Evolutionary conservation across 2,113 vertebrate species (phyloP), one percentile per base, ranked within the genome.

Genomic region (Menura novaehollandiae): DNA sequence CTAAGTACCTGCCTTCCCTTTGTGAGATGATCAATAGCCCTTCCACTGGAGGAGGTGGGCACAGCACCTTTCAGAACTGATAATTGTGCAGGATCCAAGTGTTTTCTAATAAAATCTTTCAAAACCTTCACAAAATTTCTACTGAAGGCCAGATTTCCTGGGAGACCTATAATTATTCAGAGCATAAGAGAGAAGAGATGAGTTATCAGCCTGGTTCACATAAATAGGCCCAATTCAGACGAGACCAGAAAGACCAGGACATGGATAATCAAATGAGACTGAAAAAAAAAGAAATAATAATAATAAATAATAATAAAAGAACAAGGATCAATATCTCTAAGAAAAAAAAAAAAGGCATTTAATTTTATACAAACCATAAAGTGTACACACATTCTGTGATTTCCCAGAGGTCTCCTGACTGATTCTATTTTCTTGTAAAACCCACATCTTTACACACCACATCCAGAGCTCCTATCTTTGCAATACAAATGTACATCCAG

Each of bases 161-260:
- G 81, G 96, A 98, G 92, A 95, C 94, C 87, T 96, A 53, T 97
- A 98, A 98, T 98, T 98, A 98, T 91, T 80, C 87, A 97, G 88
- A 96, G 78, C 55, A 91, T 91, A n/a, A 85, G 82, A 91, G 37
- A 77, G 56, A 83, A n/a, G 52, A 83, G 66, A 91, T 35, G 59
- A 89, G 66, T 93, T 77, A 94, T 86, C 68, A 90, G 62, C 86
- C 71, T 60, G 49, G 71, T 96, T 89, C 93, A 96, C 49, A 81
- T 94, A 97, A 97, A 96, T 82, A 90, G 56, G 76, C 75, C 56
- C 22, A 32, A 52, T 67, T 51, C 24, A 49, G 78, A 49, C 20
- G 53, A 68, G 67, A 94, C 22, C 32, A 75, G 78, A 95, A 94
- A 79, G 64, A 67, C 64, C 71, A 76, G 23, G 60, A 43, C 47